Conservation (phyloP, 1,140 invertebrate genomes). For the Paralvinella palmiformis region DNA sequence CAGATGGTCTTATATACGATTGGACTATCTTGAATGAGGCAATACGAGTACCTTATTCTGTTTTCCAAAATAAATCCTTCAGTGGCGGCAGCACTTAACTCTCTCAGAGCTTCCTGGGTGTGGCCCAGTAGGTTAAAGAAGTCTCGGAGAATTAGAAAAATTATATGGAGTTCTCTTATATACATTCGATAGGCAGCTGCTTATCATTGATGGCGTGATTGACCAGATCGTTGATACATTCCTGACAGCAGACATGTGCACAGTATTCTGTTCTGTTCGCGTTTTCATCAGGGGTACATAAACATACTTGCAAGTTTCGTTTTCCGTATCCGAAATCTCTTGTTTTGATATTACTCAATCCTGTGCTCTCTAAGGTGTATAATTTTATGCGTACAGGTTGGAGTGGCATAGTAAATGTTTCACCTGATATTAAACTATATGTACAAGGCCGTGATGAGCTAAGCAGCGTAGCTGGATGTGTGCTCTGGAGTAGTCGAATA, state of each 20-base stretch:
- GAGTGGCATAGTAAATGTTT: no score
- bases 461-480: no score
- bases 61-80: conserved; percentile 6
- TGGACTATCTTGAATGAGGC: conserved; percentile 14
- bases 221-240: conserved; percentile 3
- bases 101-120: background rate
- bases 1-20: background rate
- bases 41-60: background rate
- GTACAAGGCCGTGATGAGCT: no score
- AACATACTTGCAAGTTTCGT: conserved; percentile 14
- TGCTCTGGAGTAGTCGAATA: no score
- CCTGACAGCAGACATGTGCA: conserved; percentile 14
- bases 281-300: conserved; percentile 2
- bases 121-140: conserved; percentile 1
- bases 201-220: background rate
- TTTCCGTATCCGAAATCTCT: background rate
- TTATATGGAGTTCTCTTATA: conserved; percentile 12
- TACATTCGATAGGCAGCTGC: conserved; percentile 11
- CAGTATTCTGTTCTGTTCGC: conserved; percentile 6
- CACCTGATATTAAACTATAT: no score
- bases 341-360: no score
- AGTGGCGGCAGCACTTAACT: background rate
- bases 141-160: background rate
- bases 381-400: no score
- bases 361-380: no score